Conservation (phyloP, 1,140 invertebrate species). For the Alviniconcha marisindica region DNA sequence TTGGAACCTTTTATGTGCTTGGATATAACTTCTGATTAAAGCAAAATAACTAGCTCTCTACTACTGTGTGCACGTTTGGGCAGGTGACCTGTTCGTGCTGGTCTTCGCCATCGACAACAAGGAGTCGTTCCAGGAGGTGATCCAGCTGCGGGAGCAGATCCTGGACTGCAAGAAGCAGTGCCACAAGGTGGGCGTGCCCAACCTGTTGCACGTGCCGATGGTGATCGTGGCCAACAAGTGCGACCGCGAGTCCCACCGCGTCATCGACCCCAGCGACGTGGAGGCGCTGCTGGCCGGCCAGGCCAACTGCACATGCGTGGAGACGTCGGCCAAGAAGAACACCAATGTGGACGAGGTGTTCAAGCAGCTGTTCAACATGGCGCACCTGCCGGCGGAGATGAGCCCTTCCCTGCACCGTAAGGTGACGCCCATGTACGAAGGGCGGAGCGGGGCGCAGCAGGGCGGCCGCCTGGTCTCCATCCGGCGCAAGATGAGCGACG, state of each 20-base stretch:
- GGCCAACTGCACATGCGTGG: constrained; percentile 85
- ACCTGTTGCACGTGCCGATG: constrained; percentile 83
- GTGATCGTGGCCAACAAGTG: constrained; percentile 90
- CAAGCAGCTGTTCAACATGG: constrained; percentile 86
- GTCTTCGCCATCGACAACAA: constrained; percentile 90
- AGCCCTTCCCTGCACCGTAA: constrained; percentile 88
- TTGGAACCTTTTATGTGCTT: no score
- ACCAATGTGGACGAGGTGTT: constrained; percentile 88
- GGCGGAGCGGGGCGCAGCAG: constrained; percentile 46
- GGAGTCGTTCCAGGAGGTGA: constrained; percentile 91
- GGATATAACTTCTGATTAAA: background rate
- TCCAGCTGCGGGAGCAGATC: constrained; percentile 88
- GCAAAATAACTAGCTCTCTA: background rate
- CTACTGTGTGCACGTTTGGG: constrained; percentile 39
- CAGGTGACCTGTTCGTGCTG: constrained; percentile 90
- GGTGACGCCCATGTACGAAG: constrained; percentile 69
- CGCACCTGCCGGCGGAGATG: constrained; percentile 90
- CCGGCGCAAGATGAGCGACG: constrained; percentile 87
- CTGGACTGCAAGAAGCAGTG: constrained; percentile 78
- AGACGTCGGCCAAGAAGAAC: constrained; percentile 88
- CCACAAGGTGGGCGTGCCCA: constrained; percentile 40
- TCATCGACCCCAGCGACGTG: constrained; percentile 64
- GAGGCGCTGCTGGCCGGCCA: constrained; percentile 54
- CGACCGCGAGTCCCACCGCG: constrained; percentile 83
- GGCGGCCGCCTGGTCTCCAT: constrained; percentile 82